A percentile compares a stretch with the other conserved stretches of the same genome.
phyloP scores from a whole-genome alignment of 2,888 invertebrate species.

The Aporophyla nigra region DNA sequence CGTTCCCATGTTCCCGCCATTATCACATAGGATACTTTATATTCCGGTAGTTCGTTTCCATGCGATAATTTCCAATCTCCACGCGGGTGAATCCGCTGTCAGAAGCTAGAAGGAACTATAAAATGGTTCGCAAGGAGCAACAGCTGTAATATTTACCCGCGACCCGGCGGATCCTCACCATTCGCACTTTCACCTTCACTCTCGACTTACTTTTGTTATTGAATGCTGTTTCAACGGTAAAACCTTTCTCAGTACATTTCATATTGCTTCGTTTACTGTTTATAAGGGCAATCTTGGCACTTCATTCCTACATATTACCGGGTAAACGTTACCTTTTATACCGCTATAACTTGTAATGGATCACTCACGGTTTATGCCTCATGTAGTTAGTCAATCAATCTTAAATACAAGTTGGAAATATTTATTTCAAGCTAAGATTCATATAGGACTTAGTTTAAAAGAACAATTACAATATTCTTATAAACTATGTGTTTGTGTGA shows the following conservation, averaged over 20 bases:
- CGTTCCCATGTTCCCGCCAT: too few relatives aligned
- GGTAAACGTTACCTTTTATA: slow-evolving; percentile 52
- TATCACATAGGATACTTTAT: too few relatives aligned
- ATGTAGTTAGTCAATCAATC: slow-evolving; percentile 34
- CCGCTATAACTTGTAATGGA: slow-evolving; percentile 46
- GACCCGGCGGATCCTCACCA: slow-evolving; percentile 48
- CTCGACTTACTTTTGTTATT: slow-evolving; percentile 61
- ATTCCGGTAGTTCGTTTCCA: too few relatives aligned
- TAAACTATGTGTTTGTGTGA: too few relatives aligned
- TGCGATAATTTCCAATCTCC: too few relatives aligned
- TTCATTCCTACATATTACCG: slow-evolving; percentile 44
- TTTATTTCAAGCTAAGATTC: too few relatives aligned
- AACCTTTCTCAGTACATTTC: slow-evolving; percentile 49
- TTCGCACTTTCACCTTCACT: slow-evolving; percentile 61
- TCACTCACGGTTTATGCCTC: slow-evolving; percentile 37
- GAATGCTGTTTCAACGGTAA: slow-evolving; percentile 62
- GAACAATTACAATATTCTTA: too few relatives aligned
- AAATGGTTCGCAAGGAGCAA: slow-evolving; percentile 37
- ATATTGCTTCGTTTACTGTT: slow-evolving; percentile 47
- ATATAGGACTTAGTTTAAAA: too few relatives aligned
- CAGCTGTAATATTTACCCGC: slow-evolving; percentile 43
- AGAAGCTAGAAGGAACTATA: slow-evolving; percentile 14
- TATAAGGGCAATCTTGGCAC: slow-evolving; percentile 53
- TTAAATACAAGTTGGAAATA: slow-evolving; percentile 8
- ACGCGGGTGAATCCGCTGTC: too few relatives aligned